A percentile compares a stretch with the other conserved stretches of the same genome.
These are phyloP conservation scores for Sarcophilus harrisii DNA, from an alignment of 2,797 vertebrate genomes.

Conservation along the genomic window DNA sequence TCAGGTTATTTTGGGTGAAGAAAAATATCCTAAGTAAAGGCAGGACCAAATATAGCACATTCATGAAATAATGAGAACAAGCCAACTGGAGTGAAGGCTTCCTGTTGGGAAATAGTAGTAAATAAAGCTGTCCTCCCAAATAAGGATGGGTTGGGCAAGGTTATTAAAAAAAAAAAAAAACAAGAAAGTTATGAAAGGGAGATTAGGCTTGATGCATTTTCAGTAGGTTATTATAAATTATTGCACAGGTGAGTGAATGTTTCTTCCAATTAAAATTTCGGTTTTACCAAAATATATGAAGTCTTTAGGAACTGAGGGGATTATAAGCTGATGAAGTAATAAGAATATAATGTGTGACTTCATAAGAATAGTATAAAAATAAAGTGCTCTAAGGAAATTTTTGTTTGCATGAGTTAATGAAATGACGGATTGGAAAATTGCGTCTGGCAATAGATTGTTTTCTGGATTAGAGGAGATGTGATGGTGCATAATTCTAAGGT, in stretches of 20 bases:
- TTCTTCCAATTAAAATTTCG: neutral
- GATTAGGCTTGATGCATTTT: neutral
- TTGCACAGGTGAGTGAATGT: neutral
- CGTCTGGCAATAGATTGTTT: neutral
- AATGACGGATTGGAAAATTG: neutral
- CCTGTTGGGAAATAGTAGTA: neutral
- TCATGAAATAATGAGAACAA: neutral
- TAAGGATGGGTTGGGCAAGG: neutral
- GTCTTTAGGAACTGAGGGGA: neutral
- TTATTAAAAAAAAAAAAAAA: neutral
- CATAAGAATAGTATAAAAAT: neutral
- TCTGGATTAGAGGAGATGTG: constrained; percentile 28
- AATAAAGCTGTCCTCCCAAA: neutral
- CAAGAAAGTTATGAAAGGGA: neutral
- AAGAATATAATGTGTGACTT: neutral
- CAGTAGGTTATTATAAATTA: neutral
- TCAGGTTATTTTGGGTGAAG: neutral
- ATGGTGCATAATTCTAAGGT: neutral
- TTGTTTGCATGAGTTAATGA: neutral
- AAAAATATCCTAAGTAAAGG: neutral
- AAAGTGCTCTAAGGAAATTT: neutral
- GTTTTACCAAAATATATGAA: neutral
- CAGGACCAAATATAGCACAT: neutral
- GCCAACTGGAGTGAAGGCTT: neutral
- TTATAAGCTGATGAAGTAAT: neutral